A percentile compares a stretch with the other conserved stretches of the same genome.
Evolutionary conservation across 2,113 vertebrate genomes (phyloP).

Genomic region (Clarias batrachus): DNA sequence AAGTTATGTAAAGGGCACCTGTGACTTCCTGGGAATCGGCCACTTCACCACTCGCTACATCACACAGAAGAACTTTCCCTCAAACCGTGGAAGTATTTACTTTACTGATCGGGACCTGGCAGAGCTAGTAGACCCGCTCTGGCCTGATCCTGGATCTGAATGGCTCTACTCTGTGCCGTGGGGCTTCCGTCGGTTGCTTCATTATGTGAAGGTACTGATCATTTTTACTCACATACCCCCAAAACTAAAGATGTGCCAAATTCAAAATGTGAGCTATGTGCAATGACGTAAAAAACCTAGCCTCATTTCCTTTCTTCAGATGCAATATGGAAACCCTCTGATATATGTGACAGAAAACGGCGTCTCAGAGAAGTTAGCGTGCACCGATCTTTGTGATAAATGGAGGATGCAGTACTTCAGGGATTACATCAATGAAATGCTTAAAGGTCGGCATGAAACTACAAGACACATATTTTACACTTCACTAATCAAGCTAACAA

Average conservation of each 20-base stretch:
- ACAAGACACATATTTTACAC: not conserved
- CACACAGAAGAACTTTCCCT: constrained; percentile 76
- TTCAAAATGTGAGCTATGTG: not conserved
- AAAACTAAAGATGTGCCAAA: not conserved
- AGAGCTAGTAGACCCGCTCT: constrained; percentile 83
- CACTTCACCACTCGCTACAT: constrained; percentile 86
- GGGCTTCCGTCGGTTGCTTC: constrained; percentile 80
- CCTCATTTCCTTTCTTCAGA: constrained; percentile 66
- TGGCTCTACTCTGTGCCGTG: constrained; percentile 80
- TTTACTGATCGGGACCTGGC: constrained; percentile 77
- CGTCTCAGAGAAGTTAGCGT: constrained; percentile 77
- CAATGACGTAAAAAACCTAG: not conserved
- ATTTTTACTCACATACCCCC: not conserved
- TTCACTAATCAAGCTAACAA: not conserved
- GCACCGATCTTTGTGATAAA: constrained; percentile 83
- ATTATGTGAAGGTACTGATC: constrained; percentile 83
- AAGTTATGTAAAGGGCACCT: constrained; percentile 82
- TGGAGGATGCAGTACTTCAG: constrained; percentile 87
- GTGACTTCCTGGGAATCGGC: constrained; percentile 86
- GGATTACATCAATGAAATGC: constrained; percentile 88
- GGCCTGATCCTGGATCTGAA: constrained; percentile 81
- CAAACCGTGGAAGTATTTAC: constrained; percentile 76
- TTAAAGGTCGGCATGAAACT: constrained; percentile 79
- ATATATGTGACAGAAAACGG: constrained; percentile 91
- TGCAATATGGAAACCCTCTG: constrained; percentile 82